These are phyloP conservation scores for Sepiola atlantica DNA, from an alignment of 2,888 invertebrate genomes.

Conservation along the genomic window DNA sequence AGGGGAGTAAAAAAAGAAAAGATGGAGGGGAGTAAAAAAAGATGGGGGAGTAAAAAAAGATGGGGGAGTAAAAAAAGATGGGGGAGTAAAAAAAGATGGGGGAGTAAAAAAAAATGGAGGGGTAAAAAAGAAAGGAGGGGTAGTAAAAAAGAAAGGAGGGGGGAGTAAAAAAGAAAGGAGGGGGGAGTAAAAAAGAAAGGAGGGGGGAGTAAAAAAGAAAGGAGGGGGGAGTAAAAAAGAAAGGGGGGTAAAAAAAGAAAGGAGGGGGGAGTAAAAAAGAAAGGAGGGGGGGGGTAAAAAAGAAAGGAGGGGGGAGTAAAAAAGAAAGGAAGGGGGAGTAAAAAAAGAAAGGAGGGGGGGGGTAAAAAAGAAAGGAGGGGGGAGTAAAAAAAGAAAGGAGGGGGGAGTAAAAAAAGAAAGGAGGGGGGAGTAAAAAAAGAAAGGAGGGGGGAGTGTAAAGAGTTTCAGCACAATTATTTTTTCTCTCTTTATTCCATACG, in stretches of 20 bases:
- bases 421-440: too few species aligned
- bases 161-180: neutral
- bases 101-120: neutral
- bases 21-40: neutral
- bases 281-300: neutral
- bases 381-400: too few species aligned
- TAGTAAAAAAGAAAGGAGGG: neutral
- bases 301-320: neutral
- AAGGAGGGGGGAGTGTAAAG: too few species aligned
- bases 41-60: constrained; percentile 44
- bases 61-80: constrained; percentile 12
- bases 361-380: neutral
- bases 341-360: neutral
- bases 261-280: constrained; percentile 9
- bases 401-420: too few species aligned
- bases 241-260: constrained; percentile 34
- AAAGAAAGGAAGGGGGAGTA: neutral
- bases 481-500: too few species aligned
- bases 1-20: neutral
- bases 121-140: neutral
- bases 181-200: too few species aligned
- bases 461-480: too few species aligned
- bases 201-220: too few species aligned
- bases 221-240: too few species aligned
- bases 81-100: neutral